Evolutionary conservation across 2,113 vertebrate genomes (phyloP), one percentile per base, ranked within the genome.

Genomic region (Ardeotis arabs): DNA sequence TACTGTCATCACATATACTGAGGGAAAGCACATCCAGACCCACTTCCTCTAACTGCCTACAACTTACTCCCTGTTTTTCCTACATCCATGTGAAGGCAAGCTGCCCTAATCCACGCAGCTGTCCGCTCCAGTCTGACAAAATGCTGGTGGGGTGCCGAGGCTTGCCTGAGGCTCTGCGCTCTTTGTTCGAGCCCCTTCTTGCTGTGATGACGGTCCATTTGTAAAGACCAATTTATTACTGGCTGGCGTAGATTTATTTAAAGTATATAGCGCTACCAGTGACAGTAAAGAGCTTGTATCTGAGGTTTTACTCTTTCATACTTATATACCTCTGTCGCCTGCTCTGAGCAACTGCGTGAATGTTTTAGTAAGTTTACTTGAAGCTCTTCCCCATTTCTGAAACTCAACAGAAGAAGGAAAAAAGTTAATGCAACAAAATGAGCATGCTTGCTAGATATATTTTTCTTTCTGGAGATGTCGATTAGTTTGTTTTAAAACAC

Each of bases 91-190:
- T 1, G 31, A 69, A 76, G 63, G 28, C 37, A 77, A 84, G 73
- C 47, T 64, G 47, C 59, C 19, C 56, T 89, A 78, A 92, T 62
- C 56, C 52, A 56, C 4, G 44, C 77, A 94, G 76, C 63, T 93
- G 84, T 81, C 37, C 2, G 3, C 45, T 31, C 24, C 4, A 76
- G 59, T 29, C 83, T 4, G 4, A 70, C 24, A 64, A 68, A 92
- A 29, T 0, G 3, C 1, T 45, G 50, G 19, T 23, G 56, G 87
- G 62, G 33, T 47, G 69, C 59, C 4, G 7, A 67, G 0, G 0
- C 27, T n/a, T 25, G 52, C 53, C 47, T 25, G n/a, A 66, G 64
- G 72, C 72, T 92, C 66, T 28, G 33, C 0, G 1, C 50, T 74
- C 52, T 39, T 8, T 28, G 27, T 44, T 69, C 3, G 1, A 84